These are phyloP conservation scores for Vanacampus margaritifer DNA, from an alignment of 2,113 vertebrate genomes.

Conservation along the genomic window DNA sequence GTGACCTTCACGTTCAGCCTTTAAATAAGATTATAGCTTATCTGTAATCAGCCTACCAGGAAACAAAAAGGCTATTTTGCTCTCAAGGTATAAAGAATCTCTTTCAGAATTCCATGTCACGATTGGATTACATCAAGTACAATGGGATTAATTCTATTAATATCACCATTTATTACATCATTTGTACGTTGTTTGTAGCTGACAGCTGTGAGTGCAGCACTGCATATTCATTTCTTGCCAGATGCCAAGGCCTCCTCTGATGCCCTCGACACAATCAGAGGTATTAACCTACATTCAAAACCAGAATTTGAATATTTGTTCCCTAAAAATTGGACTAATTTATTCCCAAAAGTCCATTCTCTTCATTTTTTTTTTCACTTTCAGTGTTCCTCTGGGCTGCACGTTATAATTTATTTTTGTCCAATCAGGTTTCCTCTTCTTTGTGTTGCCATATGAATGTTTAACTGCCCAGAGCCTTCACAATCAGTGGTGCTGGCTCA, in stretches of 20 bases:
- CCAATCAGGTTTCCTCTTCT: too few relatives aligned
- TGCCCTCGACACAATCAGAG: neutral
- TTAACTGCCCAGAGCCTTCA: neutral
- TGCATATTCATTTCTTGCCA: neutral
- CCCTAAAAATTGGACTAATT: too few relatives aligned
- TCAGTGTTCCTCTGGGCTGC: too few relatives aligned
- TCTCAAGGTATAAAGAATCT: conserved; percentile 19
- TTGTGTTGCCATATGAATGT: neutral
- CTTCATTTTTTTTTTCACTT: too few relatives aligned
- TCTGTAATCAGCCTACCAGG: conserved; percentile 43
- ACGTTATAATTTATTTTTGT: neutral
- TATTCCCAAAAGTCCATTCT: too few relatives aligned
- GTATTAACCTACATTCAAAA: neutral
- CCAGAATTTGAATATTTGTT: too few relatives aligned
- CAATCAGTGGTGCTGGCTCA: neutral
- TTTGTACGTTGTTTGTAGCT: neutral
- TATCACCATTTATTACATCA: neutral
- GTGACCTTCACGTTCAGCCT: conserved; percentile 14
- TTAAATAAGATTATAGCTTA: conserved; percentile 34
- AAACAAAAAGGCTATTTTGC: conserved; percentile 20
- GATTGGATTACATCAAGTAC: conserved; percentile 21
- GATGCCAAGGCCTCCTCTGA: neutral
- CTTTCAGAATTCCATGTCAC: conserved; percentile 36
- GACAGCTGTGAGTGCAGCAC: neutral
- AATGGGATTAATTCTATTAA: neutral